A percentile compares a stretch with the other conserved stretches of the same genome.
Conservation (phyloP, 2,113 vertebrate genomes). For the Rattus rattus region DNA sequence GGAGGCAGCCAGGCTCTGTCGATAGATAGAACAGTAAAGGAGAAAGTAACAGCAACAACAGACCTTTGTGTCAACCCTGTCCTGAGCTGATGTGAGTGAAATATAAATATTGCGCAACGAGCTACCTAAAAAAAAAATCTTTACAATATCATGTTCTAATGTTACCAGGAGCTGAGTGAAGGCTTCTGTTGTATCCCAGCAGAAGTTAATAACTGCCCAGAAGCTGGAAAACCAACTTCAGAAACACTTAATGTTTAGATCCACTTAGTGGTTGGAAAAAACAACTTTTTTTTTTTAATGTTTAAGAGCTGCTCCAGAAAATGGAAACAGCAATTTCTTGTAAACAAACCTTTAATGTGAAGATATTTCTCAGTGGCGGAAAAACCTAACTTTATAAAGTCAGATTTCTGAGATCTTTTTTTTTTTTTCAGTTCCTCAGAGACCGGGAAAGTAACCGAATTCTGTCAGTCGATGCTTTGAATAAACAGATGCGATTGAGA, state of each 20-base stretch:
- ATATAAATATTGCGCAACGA: constrained; percentile 65
- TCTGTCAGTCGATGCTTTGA: constrained; percentile 84
- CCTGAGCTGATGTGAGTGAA: constrained; percentile 58
- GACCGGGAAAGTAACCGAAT: constrained; percentile 80
- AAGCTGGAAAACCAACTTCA: constrained; percentile 87
- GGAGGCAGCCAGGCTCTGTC: background rate
- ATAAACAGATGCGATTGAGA: constrained; percentile 81
- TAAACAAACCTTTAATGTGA: constrained; percentile 89
- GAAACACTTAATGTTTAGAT: constrained; percentile 90
- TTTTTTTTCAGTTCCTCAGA: constrained; percentile 79
- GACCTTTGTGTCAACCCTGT: constrained; percentile 47
- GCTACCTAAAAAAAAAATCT: constrained; percentile 66
- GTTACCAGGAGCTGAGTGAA: constrained; percentile 56
- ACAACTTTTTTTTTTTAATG: constrained; percentile 83
- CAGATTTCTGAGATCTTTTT: constrained; percentile 79
- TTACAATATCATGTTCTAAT: constrained; percentile 53
- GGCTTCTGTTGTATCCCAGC: constrained; percentile 78
- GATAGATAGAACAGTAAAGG: background rate
- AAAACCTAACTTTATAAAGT: constrained; percentile 87
- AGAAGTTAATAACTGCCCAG: constrained; percentile 84
- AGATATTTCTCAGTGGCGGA: constrained; percentile 85
- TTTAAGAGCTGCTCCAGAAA: constrained; percentile 81
- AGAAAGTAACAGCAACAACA: background rate
- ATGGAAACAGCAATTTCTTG: constrained; percentile 89
- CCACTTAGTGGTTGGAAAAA: constrained; percentile 90